These are phyloP conservation scores for Parapristionchus giblindavisi DNA, from an alignment of 2,888 invertebrate genomes.

Conservation along the genomic window DNA sequence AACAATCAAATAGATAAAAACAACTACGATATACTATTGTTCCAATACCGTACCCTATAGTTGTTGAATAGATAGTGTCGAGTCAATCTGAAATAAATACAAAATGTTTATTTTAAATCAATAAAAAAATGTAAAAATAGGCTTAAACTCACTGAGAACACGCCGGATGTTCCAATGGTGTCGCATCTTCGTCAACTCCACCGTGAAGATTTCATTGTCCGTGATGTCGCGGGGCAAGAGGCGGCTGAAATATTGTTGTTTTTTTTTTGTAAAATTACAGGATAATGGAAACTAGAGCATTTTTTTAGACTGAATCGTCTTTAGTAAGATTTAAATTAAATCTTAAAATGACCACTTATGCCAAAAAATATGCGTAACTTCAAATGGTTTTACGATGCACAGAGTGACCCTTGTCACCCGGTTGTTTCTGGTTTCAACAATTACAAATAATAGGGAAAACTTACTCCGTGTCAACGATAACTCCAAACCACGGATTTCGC, in stretches of 20 bases:
- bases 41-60: too few relatives aligned
- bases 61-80: too few relatives aligned
- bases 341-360: neutral
- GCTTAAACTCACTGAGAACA: too few relatives aligned
- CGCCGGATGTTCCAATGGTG: neutral
- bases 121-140: too few relatives aligned
- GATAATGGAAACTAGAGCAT: neutral
- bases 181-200: neutral
- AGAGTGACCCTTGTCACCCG: neutral
- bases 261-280: too few relatives aligned
- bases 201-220: neutral
- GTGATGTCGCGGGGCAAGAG: neutral
- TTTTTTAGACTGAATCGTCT: too few relatives aligned
- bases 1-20: too few relatives aligned
- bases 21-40: too few relatives aligned
- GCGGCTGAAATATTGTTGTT: neutral
- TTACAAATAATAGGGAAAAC: neutral
- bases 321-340: neutral
- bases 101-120: too few relatives aligned
- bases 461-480: neutral
- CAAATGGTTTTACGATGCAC: neutral
- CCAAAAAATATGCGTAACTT: neutral
- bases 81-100: too few relatives aligned
- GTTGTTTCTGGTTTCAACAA: neutral
- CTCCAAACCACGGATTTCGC: neutral